A percentile compares a stretch with the other conserved stretches of the same genome.
These are phyloP conservation scores for Andinoacara biseriatus DNA, from an alignment of 2,113 vertebrate species.

Conservation along the genomic window DNA sequence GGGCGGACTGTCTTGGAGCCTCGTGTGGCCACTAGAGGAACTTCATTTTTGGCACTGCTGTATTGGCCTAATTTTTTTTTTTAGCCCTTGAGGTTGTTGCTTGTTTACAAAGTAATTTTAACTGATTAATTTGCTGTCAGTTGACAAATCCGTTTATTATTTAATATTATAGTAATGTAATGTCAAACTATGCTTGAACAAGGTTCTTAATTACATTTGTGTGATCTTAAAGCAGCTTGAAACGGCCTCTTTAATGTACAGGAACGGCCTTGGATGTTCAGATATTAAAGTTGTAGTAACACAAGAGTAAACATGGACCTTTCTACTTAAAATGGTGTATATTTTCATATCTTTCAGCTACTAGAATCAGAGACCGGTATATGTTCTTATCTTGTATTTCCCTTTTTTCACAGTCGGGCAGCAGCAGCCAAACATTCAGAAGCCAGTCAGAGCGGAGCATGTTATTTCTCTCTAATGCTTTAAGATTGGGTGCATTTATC, in stretches of 20 bases:
- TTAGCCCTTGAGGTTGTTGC: neutral
- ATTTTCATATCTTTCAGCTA: too few relatives aligned
- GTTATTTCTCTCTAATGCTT: neutral
- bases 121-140: neutral
- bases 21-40: neutral
- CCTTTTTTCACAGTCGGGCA: neutral
- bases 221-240: neutral
- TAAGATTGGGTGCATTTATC: slow-evolving; percentile 1
- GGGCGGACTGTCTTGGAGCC: neutral
- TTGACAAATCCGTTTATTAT: neutral
- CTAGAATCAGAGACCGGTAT: neutral
- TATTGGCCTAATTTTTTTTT: neutral
- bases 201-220: neutral
- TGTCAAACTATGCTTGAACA: neutral
- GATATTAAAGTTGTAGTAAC: neutral
- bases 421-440: neutral
- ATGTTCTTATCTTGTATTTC: neutral
- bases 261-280: neutral
- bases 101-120: neutral
- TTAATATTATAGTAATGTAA: neutral
- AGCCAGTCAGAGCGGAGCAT: neutral
- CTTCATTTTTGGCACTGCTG: neutral
- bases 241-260: neutral
- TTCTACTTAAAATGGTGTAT: too few relatives aligned
- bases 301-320: neutral